phyloP scores from a whole-genome alignment of 2,113 vertebrate genomes.

The Ageneiosus marmoratus region DNA sequence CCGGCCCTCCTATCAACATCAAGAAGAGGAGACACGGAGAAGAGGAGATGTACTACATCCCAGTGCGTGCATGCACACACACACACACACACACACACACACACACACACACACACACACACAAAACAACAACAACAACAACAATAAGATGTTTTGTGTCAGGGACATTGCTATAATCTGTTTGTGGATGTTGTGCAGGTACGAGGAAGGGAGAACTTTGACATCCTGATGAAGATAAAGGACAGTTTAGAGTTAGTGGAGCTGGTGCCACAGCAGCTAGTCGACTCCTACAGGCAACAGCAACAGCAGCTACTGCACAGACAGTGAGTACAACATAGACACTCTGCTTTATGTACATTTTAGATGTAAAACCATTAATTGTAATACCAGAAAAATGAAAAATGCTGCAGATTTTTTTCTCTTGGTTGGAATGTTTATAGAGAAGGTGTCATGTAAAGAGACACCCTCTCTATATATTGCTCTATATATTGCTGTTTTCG shows the following conservation, averaged over 20 bases:
- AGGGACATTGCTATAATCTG: constrained; percentile 2
- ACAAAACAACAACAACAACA: too few relatives aligned
- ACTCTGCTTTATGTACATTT: not conserved
- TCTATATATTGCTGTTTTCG: not conserved
- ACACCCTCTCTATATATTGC: too few relatives aligned
- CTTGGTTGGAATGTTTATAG: not conserved
- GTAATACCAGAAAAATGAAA: not conserved
- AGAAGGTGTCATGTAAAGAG: not conserved
- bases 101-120: not conserved
- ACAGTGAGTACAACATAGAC: constrained; percentile 79
- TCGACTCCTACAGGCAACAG: constrained; percentile 94
- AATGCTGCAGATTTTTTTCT: not conserved
- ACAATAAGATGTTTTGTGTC: not conserved
- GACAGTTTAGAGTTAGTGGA: constrained; percentile 95
- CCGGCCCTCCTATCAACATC: constrained; percentile 77
- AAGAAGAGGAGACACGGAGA: constrained; percentile 92
- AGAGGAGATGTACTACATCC: constrained; percentile 92
- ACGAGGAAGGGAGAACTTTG: constrained; percentile 93
- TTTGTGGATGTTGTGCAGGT: constrained; percentile 73
- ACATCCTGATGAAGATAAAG: constrained; percentile 96
- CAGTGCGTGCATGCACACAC: constrained; percentile 76
- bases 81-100: not conserved
- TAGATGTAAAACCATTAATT: not conserved
- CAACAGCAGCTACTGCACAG: constrained; percentile 94
- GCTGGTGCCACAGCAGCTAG: constrained; percentile 88